phyloP scores from a whole-genome alignment of 2,797 vertebrate species.

The Peromyscus attwateri region DNA sequence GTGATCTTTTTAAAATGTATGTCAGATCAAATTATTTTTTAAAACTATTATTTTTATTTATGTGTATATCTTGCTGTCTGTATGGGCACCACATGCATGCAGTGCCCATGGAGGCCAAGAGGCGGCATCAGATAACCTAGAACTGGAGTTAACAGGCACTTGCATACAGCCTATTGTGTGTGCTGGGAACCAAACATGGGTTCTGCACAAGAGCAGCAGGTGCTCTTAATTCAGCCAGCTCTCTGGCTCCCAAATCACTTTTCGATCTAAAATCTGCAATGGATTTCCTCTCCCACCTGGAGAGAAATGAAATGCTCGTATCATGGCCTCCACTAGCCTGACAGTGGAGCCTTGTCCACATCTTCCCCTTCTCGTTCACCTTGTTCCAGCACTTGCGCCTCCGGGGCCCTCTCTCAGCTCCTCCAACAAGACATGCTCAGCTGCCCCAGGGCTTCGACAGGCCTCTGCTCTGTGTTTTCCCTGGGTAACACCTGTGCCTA shows the following conservation, averaged over 20 bases:
- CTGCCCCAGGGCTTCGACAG: neutral
- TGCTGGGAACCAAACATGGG: neutral
- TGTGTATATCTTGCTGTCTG: neutral
- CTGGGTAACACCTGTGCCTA: neutral
- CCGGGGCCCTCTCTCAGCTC: neutral
- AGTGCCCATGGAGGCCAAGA: neutral
- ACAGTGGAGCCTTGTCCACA: neutral
- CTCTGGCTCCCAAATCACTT: neutral
- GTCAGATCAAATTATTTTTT: neutral
- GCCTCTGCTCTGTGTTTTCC: neutral
- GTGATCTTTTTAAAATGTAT: conserved; percentile 35
- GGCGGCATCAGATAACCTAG: neutral
- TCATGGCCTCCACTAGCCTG: neutral
- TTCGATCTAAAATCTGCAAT: conserved; percentile 4
- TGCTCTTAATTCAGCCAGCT: neutral
- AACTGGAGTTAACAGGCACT: neutral
- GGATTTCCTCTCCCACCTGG: neutral
- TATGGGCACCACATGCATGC: neutral
- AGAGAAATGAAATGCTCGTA: neutral
- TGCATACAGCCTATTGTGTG: neutral
- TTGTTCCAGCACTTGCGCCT: neutral
- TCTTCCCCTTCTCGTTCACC: neutral
- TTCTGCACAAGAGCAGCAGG: neutral
- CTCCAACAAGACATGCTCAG: neutral
- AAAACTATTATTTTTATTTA: neutral